These are phyloP conservation scores for Lagodon rhomboides DNA, from an alignment of 2,797 vertebrate species.

Conservation along the genomic window DNA sequence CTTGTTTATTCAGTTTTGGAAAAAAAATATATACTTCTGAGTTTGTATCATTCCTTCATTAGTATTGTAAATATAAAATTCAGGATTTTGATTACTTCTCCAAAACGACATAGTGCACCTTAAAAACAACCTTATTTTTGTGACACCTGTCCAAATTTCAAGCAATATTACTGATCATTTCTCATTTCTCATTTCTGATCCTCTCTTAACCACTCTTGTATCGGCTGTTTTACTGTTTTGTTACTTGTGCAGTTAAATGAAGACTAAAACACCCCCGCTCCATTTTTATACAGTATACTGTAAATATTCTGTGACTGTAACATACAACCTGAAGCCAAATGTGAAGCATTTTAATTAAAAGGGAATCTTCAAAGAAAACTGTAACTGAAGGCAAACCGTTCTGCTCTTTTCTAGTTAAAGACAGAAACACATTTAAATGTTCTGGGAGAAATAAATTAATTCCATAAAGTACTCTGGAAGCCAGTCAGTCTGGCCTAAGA, in stretches of 20 bases:
- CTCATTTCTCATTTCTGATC: neutral
- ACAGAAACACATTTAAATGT: slow-evolving; percentile 28
- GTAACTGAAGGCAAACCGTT: neutral
- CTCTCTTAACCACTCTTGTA: neutral
- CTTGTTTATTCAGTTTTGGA: too few species aligned
- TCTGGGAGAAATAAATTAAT: slow-evolving; percentile 39
- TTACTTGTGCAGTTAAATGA: slow-evolving; percentile 10
- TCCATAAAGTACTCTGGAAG: slow-evolving; percentile 51
- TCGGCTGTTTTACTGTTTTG: neutral
- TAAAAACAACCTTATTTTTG: neutral
- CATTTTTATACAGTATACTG: neutral
- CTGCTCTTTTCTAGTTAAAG: slow-evolving; percentile 11
- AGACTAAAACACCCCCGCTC: neutral
- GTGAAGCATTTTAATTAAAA: slow-evolving; percentile 6
- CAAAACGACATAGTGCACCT: too few species aligned
- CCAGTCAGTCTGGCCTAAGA: slow-evolving; percentile 47
- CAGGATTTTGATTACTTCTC: too few species aligned
- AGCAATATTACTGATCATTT: neutral
- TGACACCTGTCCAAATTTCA: neutral
- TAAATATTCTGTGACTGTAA: neutral
- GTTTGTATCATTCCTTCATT: too few species aligned
- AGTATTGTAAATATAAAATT: too few species aligned
- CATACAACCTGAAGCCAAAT: neutral
- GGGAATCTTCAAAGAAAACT: neutral
- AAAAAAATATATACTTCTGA: too few species aligned